Evolutionary conservation across 2,113 vertebrate genomes (phyloP), one percentile per base, ranked within the genome.

Genomic region (Mixornis gularis): DNA sequence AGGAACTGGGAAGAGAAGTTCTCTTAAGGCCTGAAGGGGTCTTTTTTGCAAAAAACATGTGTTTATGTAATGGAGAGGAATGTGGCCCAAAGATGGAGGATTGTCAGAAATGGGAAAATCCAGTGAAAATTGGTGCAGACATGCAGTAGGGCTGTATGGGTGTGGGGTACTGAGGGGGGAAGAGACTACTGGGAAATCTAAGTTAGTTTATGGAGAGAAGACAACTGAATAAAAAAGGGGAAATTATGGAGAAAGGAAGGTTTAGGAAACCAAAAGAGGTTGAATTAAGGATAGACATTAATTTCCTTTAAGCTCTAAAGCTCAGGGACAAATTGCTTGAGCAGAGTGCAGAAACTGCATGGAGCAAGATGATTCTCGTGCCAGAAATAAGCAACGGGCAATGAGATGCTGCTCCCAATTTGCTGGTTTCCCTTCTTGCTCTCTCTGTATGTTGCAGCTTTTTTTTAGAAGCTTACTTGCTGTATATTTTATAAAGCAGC

Each of bases 261-360:
- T n/a, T 58, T 69, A 53, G 29, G 53, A 85, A 87, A 49, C 40
- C 29, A 46, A 29, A 53, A 52, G 41, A 85, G 2, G 9, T 24
- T 90, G 55, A 38, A 60, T 44, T 22, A 48, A 7, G 10, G 30
- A 5, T 53, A 79, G 46, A 12, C 32, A 10, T 56, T 56, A 10
- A 71, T 80, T 85, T 90, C 17, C 58, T 77, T 90, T 51, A 85
- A 82, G 21, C 24, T 51, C 40, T 43, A 1, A 94, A 91, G 32
- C 56, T 52, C 36, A 53, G 53, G 38, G 27, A 41, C 25, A 60
- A 65, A 73, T 83, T 76, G 32, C 73, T 74, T 68, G 32, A 49
- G 38, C 53, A 51, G 62, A 73, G 41, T 49, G 49, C 40, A 69
- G 65, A 40, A 76, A 32, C 38, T 48, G 15, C 44, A 48, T 30